A percentile compares a stretch with the other conserved stretches of the same genome.
phyloP scores from a whole-genome alignment of 2,888 invertebrate species.

The Acanthosepion lycidas region DNA sequence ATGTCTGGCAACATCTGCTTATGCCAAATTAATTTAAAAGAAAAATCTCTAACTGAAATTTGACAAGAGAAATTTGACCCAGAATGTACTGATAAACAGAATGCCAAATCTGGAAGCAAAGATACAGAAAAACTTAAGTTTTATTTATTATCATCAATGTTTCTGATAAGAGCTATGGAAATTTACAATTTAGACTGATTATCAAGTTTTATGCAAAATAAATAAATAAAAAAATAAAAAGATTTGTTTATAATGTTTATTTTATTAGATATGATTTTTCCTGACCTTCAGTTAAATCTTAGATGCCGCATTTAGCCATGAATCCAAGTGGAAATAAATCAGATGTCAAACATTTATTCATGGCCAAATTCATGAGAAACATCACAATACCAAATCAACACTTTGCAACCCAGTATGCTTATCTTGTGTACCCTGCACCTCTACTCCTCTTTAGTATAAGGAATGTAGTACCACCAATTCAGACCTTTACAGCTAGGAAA shows the following conservation, averaged over 20 bases:
- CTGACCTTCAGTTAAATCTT: no score
- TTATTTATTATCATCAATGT: neutral
- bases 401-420: no score
- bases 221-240: neutral
- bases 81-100: neutral
- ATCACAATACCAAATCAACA: no score
- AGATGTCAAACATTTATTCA: no score
- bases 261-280: no score
- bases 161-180: neutral
- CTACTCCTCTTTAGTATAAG: no score
- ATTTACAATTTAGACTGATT: neutral
- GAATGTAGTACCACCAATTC: no score
- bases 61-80: neutral
- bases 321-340: no score
- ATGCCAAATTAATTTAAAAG: neutral
- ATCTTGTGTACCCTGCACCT: no score
- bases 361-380: no score
- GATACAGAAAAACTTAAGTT: neutral
- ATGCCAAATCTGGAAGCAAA: neutral
- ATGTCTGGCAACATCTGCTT: neutral
- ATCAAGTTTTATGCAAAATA: neutral
- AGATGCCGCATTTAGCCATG: no score
- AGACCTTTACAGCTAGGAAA: no score
- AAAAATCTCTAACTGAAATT: neutral
- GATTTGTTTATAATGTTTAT: neutral